phyloP scores from a whole-genome alignment of 2,888 invertebrate species.

The Selenia dentaria region DNA sequence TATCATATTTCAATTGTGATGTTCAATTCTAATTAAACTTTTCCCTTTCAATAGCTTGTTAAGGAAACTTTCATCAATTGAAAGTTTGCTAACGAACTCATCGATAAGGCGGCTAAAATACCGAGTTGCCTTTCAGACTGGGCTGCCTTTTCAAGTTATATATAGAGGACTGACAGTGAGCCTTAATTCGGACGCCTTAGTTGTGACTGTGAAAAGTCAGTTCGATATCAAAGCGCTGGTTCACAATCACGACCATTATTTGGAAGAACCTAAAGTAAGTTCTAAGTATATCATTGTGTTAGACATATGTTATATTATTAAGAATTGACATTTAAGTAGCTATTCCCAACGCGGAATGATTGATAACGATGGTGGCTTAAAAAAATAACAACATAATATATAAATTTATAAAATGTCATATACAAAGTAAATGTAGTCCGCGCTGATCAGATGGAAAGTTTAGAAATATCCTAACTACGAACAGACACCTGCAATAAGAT shows the following conservation, averaged over 20 bases:
- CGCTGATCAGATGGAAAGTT: no score
- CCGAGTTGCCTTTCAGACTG: constrained; percentile 44
- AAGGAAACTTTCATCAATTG: constrained; percentile 14
- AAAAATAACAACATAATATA: no score
- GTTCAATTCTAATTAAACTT: constrained; percentile 5
- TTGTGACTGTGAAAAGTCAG: constrained; percentile 38
- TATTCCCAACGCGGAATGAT: no score
- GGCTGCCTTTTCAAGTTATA: constrained; percentile 44
- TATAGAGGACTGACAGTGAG: constrained; percentile 43
- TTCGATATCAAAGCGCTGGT: constrained; percentile 45
- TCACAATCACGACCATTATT: constrained; percentile 47
- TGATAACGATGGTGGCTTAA: no score
- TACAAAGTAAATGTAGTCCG: no score
- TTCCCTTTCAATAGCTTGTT: constrained; percentile 3
- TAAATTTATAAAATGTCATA: no score
- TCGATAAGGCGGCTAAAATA: background rate
- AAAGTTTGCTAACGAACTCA: constrained; percentile 12
- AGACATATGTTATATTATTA: no score
- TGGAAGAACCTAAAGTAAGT: constrained; percentile 40
- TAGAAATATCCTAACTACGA: no score
- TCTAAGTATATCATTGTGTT: background rate
- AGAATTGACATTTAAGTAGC: no score
- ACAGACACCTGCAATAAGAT: no score
- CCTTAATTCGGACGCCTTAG: constrained; percentile 46
- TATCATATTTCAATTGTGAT: no score